These are phyloP conservation scores for Acipenser ruthenus DNA, from an alignment of 2,797 vertebrate genomes.

Conservation along the genomic window DNA sequence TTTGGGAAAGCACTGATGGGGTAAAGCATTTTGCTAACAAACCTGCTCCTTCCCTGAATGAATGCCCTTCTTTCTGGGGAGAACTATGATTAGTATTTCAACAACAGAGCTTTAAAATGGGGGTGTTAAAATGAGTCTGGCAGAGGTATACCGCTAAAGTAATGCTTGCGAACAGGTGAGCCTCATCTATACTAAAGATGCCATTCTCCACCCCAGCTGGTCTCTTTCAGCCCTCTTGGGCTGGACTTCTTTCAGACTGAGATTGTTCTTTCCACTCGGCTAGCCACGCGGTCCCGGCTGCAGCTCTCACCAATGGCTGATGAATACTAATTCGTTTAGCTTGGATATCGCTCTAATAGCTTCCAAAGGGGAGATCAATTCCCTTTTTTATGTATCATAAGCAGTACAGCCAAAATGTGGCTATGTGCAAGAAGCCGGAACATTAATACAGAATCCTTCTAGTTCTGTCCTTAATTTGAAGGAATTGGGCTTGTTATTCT, in stretches of 20 bases:
- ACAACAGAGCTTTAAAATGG: too few relatives aligned
- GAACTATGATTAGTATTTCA: too few relatives aligned
- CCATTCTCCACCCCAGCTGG: neutral
- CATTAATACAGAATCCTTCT: neutral
- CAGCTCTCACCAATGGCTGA: neutral
- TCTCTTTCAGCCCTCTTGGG: neutral
- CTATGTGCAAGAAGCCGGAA: neutral
- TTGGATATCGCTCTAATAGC: constrained; percentile 3
- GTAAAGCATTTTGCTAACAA: too few relatives aligned
- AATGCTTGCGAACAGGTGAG: neutral
- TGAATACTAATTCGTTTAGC: constrained; percentile 4
- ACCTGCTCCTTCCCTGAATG: too few relatives aligned
- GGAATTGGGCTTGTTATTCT: too few relatives aligned
- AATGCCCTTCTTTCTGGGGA: too few relatives aligned
- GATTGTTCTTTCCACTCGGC: constrained; percentile 3
- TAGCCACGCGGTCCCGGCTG: neutral
- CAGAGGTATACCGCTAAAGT: neutral
- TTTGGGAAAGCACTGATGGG: too few relatives aligned
- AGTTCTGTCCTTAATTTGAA: neutral
- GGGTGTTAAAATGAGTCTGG: too few relatives aligned
- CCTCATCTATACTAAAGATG: neutral
- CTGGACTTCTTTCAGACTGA: constrained; percentile 3
- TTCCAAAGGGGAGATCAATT: neutral
- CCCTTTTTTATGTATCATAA: neutral
- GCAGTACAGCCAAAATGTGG: neutral